These are phyloP conservation scores for Catharus fuscescens DNA, from an alignment of 2,113 vertebrate species.

Conservation along the genomic window DNA sequence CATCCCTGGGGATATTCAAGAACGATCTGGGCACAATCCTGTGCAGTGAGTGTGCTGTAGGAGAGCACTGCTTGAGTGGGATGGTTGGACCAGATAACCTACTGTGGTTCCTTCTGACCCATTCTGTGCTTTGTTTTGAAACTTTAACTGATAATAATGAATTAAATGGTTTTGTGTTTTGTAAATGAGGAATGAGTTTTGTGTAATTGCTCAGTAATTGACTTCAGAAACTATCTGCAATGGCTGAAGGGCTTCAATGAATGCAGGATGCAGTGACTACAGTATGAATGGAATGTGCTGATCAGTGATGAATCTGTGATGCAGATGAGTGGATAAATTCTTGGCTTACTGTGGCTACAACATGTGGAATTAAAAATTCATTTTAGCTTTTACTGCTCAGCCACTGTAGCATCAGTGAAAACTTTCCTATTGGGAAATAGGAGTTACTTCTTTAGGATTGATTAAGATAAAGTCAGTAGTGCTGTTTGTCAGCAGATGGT, in stretches of 20 bases:
- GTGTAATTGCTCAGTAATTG: neutral
- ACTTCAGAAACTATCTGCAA: neutral
- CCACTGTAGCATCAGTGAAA: neutral
- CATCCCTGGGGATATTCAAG: neutral
- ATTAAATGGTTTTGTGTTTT: neutral
- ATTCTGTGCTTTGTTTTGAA: neutral
- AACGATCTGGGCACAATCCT: neutral
- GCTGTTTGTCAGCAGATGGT: slow-evolving; percentile 57
- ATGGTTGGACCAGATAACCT: neutral
- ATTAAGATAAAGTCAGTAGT: neutral
- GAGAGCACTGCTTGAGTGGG: neutral
- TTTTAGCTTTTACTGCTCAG: neutral
- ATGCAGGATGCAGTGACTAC: neutral
- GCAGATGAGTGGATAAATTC: neutral
- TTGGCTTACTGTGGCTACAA: neutral
- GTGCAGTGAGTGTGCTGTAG: accelerated
- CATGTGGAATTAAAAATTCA: neutral
- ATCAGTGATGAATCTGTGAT: neutral
- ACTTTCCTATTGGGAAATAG: neutral
- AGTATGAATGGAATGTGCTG: neutral
- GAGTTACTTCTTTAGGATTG: neutral
- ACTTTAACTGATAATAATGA: neutral
- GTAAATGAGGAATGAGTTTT: neutral
- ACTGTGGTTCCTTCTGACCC: neutral
- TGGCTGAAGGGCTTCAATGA: neutral